Conservation (phyloP, 2,113 vertebrate genomes). For the Odocoileus hemionus region DNA sequence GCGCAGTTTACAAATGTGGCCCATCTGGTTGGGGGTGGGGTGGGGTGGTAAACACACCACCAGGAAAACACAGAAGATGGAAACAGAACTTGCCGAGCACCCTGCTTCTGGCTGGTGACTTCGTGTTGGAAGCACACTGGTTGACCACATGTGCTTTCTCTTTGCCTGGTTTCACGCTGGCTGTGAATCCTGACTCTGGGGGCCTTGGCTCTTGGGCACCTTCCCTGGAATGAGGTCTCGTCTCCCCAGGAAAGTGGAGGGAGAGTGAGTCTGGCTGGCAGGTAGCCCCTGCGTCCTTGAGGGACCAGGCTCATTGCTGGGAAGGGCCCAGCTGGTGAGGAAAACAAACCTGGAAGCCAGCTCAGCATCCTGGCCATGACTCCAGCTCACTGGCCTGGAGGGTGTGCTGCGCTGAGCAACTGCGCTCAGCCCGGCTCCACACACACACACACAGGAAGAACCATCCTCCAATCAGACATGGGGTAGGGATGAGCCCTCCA, state of each 20-base stretch:
- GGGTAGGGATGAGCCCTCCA: background rate
- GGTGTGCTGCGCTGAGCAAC: background rate
- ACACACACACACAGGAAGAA: background rate
- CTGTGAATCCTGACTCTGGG: background rate
- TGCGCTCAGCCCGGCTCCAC: background rate
- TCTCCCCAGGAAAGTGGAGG: background rate
- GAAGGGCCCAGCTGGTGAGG: background rate
- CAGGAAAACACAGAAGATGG: too few relatives aligned
- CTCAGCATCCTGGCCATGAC: accelerated
- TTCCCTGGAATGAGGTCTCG: accelerated
- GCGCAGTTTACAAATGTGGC: accelerated
- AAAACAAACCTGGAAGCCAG: background rate
- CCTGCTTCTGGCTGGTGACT: background rate
- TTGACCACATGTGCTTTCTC: background rate
- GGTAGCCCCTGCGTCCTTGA: background rate
- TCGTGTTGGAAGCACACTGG: accelerated
- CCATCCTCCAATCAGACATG: background rate
- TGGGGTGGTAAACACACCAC: too few relatives aligned
- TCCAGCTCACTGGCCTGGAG: background rate
- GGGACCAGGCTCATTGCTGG: background rate
- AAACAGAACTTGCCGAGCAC: too few relatives aligned
- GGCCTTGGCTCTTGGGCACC: background rate
- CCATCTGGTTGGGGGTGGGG: background rate
- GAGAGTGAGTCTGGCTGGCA: background rate
- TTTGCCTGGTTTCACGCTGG: background rate